phyloP scores from a whole-genome alignment of 1,140 invertebrate genomes.

The Pseudomyrmex flavicornis region DNA sequence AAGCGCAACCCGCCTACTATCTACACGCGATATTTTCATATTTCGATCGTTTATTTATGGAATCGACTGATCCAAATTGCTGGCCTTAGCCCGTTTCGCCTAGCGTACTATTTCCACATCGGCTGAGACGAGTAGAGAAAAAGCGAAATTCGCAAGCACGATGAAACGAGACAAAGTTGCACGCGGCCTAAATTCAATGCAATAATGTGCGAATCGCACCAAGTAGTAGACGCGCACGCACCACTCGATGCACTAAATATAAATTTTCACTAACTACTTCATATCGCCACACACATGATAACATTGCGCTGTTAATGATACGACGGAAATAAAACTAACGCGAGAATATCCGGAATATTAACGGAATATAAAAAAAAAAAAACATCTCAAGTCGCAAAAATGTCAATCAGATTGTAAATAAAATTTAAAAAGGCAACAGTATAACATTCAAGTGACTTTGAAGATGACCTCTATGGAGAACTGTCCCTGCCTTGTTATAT shows the following conservation, averaged over 20 bases:
- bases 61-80: neutral
- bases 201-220: neutral
- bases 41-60: conserved; percentile 10
- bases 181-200: conserved; percentile 24
- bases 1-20: too few species aligned
- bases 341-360: neutral
- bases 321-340: neutral
- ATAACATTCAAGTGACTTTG: too few species aligned
- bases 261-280: neutral
- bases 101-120: conserved; percentile 25
- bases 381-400: too few species aligned
- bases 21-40: neutral
- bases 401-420: too few species aligned
- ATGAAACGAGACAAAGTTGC: conserved; percentile 9
- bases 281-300: neutral
- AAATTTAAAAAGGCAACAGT: too few species aligned
- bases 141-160: conserved; percentile 13
- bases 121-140: neutral
- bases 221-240: neutral
- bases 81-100: conserved; percentile 35
- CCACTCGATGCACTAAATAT: neutral
- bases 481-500: too few species aligned
- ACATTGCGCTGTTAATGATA: neutral
- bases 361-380: neutral
- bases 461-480: too few species aligned